These are phyloP conservation scores for Glaucopsyche alexis DNA, from an alignment of 2,888 invertebrate genomes.

Conservation along the genomic window DNA sequence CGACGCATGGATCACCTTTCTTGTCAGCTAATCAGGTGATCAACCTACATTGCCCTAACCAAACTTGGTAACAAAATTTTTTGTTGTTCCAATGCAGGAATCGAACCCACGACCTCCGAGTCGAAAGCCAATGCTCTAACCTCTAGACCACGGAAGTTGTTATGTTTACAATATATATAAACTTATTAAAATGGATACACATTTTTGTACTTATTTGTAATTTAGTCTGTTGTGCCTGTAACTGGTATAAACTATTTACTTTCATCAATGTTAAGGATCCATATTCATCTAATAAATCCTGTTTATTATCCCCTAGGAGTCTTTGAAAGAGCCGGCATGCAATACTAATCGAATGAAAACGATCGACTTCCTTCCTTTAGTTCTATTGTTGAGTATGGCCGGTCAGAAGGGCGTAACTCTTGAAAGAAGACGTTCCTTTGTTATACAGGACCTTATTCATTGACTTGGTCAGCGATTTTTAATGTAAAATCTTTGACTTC, in stretches of 20 bases:
- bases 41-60: no score
- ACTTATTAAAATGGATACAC: no score
- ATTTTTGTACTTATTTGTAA: no score
- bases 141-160: no score
- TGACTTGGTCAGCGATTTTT: conserved; percentile 18
- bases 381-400: conserved; percentile 44
- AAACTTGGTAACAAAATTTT: no score
- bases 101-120: no score
- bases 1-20: no score
- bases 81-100: no score
- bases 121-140: no score
- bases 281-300: conserved; percentile 16
- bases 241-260: not conserved
- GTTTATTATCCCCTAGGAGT: conserved; percentile 17
- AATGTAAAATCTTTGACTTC: not conserved
- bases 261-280: not conserved
- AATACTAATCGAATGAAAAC: conserved; percentile 65
- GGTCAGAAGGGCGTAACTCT: conserved; percentile 50
- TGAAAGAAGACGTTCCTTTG: conserved; percentile 36
- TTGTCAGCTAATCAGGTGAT: no score
- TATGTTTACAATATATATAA: no score
- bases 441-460: conserved; percentile 10
- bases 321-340: conserved; percentile 37
- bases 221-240: no score
- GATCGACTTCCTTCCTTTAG: conserved; percentile 63